phyloP scores from a whole-genome alignment of 2,113 vertebrate genomes.

The Antennarius striatus region DNA sequence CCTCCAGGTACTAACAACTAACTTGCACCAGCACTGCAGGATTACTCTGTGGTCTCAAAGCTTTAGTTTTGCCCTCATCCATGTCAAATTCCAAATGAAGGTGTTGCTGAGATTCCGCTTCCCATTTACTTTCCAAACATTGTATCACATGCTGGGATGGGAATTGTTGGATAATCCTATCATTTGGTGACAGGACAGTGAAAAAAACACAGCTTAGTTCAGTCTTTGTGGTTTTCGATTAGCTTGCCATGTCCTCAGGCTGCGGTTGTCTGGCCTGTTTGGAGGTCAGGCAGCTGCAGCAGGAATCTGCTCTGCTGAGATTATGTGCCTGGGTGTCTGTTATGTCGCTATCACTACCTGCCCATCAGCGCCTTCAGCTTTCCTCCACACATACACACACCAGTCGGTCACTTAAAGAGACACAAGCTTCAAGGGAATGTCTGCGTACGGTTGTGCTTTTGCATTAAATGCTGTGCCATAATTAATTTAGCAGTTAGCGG shows the following conservation, averaged over 20 bases:
- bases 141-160: conserved; percentile 16
- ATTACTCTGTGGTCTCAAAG: conserved; percentile 25
- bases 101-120: neutral
- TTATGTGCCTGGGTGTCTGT: conserved; percentile 58
- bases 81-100: conserved; percentile 28
- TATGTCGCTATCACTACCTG: conserved; percentile 60
- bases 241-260: conserved; percentile 60
- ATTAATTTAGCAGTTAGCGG: conserved; percentile 36
- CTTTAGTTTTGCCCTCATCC: conserved; percentile 24
- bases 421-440: neutral
- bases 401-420: conserved; percentile 25
- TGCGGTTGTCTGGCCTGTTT: conserved; percentile 54
- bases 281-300: conserved; percentile 67
- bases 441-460: conserved; percentile 3
- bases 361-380: conserved; percentile 60
- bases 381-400: conserved; percentile 23
- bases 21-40: conserved; percentile 18
- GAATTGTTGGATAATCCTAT: conserved; percentile 56
- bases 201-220: conserved; percentile 34
- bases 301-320: conserved; percentile 56
- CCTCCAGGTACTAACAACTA: conserved; percentile 82
- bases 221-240: conserved; percentile 61
- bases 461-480: conserved; percentile 15
- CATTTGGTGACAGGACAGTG: conserved; percentile 30
- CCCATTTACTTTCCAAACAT: conserved; percentile 10